These are phyloP conservation scores for Anagrus nilaparvatae DNA, from an alignment of 1,140 invertebrate species.

Conservation along the genomic window DNA sequence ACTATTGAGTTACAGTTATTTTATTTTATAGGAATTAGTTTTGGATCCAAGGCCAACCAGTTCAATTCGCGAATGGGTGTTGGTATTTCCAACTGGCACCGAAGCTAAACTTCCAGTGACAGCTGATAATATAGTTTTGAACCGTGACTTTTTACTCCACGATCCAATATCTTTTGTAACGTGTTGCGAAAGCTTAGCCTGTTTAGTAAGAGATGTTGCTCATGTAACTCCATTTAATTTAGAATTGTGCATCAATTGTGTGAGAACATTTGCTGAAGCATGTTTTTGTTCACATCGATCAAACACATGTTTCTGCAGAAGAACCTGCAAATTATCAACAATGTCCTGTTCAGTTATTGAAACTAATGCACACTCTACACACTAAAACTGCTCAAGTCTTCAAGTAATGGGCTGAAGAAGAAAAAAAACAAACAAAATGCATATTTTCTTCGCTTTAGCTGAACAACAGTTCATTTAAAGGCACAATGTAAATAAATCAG, in stretches of 20 bases:
- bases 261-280: slow-evolving; percentile 88
- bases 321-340: slow-evolving; percentile 64
- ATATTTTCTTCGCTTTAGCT: too few relatives aligned
- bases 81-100: slow-evolving; percentile 37
- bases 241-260: slow-evolving; percentile 79
- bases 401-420: too few relatives aligned
- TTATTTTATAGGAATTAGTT: too few relatives aligned
- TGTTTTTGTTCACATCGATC: slow-evolving; percentile 51
- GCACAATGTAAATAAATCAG: too few relatives aligned
- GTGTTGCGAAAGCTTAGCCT: slow-evolving; percentile 85
- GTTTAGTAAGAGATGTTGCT: slow-evolving; percentile 87
- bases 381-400: too few relatives aligned
- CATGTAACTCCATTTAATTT: slow-evolving; percentile 94
- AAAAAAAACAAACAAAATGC: too few relatives aligned
- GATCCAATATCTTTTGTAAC: slow-evolving; percentile 75
- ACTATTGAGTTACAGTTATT: too few relatives aligned
- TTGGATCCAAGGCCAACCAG: slow-evolving; percentile 33
- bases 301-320: slow-evolving; percentile 36
- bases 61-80: slow-evolving; percentile 37
- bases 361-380: slow-evolving; percentile 92
- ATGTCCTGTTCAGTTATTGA: slow-evolving; percentile 62
- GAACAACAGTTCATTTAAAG: too few relatives aligned
- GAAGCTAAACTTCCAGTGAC: slow-evolving; percentile 38
- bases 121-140: slow-evolving; percentile 50
- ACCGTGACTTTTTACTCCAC: slow-evolving; percentile 62